These are phyloP conservation scores for Drosophila ezoana DNA, from an alignment of 2,888 invertebrate species.

Conservation along the genomic window DNA sequence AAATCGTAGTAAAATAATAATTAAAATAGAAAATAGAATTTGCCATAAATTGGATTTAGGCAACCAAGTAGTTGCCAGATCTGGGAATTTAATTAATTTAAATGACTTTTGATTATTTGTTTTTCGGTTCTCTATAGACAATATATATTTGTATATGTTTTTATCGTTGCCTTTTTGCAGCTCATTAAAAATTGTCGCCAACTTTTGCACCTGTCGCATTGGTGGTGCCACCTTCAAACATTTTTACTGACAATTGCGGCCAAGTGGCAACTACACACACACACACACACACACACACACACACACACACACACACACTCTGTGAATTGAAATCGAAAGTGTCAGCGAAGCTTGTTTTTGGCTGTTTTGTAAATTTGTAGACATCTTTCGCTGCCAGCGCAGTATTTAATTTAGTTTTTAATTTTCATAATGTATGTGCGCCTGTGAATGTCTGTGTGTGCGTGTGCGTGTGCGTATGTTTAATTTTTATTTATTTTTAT, in stretches of 20 bases:
- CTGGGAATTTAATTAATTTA: conserved; percentile 32
- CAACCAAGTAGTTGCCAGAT: conserved; percentile 1
- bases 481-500: conserved; percentile 53
- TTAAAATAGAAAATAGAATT: conserved; percentile 1
- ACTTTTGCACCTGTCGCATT: conserved; percentile 73
- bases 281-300: conserved; percentile 14
- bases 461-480: conserved; percentile 13
- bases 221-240: conserved; percentile 70
- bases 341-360: conserved; percentile 52
- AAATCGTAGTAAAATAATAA: neutral
- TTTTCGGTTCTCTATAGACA: neutral
- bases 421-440: conserved; percentile 35
- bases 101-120: conserved; percentile 31
- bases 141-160: conserved; percentile 2
- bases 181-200: conserved; percentile 79
- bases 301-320: neutral
- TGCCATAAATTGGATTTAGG: neutral
- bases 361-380: conserved; percentile 66
- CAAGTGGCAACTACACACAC: conserved; percentile 37
- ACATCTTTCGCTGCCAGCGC: conserved; percentile 46
- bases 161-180: conserved; percentile 70
- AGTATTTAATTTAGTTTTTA: conserved; percentile 61
- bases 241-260: conserved; percentile 72
- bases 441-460: conserved; percentile 1
- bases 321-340: conserved; percentile 74